Base-by-base conservation (phyloP, 2,888 invertebrate species). In the Scaptomyza tumidula region DNA sequence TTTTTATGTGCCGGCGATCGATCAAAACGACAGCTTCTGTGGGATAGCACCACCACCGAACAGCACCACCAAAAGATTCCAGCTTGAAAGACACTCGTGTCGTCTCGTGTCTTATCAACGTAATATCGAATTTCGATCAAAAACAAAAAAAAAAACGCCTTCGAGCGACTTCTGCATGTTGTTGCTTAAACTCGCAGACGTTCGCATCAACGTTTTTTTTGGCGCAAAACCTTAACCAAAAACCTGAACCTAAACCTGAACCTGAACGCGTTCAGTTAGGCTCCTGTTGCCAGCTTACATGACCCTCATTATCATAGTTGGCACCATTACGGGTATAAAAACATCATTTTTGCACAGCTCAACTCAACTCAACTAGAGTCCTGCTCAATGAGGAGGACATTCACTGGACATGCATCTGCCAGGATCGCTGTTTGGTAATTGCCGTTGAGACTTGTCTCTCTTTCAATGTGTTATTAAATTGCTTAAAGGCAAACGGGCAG, bases 71-170 rank as follows among this genome's bases (percentile, higher is more conserved):
- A 84, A 87, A 82, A 88, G 72, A 76, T 74, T 74, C 72, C 69
- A 68, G 55, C 44, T 55, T 52, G 44, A 16, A 19, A 33, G 50
- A 55, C 52, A 49, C 45, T 56, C 75, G 54, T 57, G 61, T 56
- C 88, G 54, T 57, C 63, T 56, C 88, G 72, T 84, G 78, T 75
- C 88, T 89, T 91, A 91, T 91, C 91, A 88, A 81, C 67, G 81
- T 88, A 88, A 91, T 91, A 91, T 91, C 91, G 90, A 91, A 91
- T 91, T 91, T 91, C 91, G 90, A 91, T 91, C 91, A 87, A 88
- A 19, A 19, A 19, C 1, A 19, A 19, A 19, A 19, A 19, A 19
- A 19, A 33, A 35, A 89, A 90, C 90, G 88, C 89, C 89, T 90
- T 71, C 87, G 75, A 82, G 86, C 79, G 76, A 80, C 83, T 85